phyloP scores from a whole-genome alignment of 2,888 invertebrate species.

The Perdita meconis region DNA sequence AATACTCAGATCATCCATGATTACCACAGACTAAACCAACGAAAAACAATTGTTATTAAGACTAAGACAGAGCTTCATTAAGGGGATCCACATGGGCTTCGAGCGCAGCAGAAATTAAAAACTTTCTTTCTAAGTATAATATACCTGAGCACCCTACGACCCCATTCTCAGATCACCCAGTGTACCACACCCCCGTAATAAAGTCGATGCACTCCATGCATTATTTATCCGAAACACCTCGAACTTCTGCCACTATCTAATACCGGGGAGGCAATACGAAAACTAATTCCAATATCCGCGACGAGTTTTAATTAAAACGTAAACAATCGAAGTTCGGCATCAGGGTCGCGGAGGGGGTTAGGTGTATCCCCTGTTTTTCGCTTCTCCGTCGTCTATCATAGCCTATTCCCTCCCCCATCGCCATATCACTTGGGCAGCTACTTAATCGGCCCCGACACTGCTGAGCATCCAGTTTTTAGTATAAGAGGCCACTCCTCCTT shows the following conservation, averaged over 20 bases:
- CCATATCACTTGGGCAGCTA: not conserved
- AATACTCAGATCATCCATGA: no score
- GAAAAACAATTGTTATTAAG: no score
- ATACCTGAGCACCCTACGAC: no score
- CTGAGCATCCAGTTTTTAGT: not conserved
- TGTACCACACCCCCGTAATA: no score
- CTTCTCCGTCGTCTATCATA: not conserved
- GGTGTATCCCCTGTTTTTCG: not conserved
- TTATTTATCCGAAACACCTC: conserved; percentile 7
- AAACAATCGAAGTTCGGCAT: not conserved
- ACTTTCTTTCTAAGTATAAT: no score
- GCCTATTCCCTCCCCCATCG: not conserved
- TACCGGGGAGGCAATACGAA: not conserved
- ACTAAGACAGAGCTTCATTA: no score
- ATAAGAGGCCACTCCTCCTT: conserved; percentile 34
- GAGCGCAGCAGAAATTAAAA: no score
- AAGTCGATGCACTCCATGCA: not conserved
- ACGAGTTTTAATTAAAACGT: not conserved
- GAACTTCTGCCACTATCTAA: not conserved
- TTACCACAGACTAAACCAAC: no score
- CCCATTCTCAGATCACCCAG: no score
- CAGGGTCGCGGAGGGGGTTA: not conserved
- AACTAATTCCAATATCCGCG: not conserved
- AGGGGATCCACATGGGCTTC: no score
- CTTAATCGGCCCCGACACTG: not conserved